These are phyloP conservation scores for Oncorhynchus nerka DNA, from an alignment of 2,113 vertebrate genomes.

Conservation along the genomic window DNA sequence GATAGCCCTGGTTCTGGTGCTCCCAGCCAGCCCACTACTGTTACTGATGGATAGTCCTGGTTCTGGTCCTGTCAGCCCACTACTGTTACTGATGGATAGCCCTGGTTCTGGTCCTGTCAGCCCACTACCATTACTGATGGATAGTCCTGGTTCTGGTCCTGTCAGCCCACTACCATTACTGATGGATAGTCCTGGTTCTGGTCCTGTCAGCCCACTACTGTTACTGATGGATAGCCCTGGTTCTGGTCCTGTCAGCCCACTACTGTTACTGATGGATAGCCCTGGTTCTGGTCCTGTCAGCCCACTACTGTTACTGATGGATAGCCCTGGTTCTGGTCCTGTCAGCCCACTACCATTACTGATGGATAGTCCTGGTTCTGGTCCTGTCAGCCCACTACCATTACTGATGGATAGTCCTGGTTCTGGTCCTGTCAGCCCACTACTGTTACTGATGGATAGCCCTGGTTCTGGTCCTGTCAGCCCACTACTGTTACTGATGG, in stretches of 20 bases:
- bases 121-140: too few species aligned
- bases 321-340: conserved; percentile 67
- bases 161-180: conserved; percentile 32
- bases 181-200: too few species aligned
- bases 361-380: conserved; percentile 79
- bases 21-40: too few species aligned
- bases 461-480: conserved; percentile 58
- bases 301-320: conserved; percentile 71
- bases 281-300: conserved; percentile 60
- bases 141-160: too few species aligned
- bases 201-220: too few species aligned
- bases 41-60: too few species aligned
- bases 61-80: too few species aligned
- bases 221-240: too few species aligned
- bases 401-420: conserved; percentile 80
- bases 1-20: too few species aligned
- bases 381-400: conserved; percentile 73
- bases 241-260: too few species aligned
- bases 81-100: conserved; percentile 80
- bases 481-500: too few species aligned
- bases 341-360: conserved; percentile 71
- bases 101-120: too few species aligned
- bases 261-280: conserved; percentile 69
- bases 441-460: conserved; percentile 88
- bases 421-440: conserved; percentile 50